phyloP scores from a whole-genome alignment of 2,888 invertebrate species.

The Molorchus minor region DNA sequence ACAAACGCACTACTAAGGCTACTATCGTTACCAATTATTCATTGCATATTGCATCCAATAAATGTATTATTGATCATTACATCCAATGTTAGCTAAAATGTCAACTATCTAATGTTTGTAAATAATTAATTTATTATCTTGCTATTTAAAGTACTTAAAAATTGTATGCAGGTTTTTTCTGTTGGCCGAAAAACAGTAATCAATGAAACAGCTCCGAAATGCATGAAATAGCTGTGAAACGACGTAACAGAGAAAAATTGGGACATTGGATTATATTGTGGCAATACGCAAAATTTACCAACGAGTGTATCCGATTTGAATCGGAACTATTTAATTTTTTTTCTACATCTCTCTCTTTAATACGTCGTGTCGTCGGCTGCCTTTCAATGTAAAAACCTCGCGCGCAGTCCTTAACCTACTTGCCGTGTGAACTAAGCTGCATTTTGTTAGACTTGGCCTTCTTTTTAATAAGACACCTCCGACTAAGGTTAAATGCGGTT shows the following conservation, averaged over 20 bases:
- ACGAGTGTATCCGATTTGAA: constrained; percentile 40
- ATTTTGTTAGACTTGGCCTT: constrained; percentile 61
- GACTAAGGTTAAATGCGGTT: constrained; percentile 45
- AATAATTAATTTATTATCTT: too few species aligned
- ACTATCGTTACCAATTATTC: too few species aligned
- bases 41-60: too few species aligned
- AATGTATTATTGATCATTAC: too few species aligned
- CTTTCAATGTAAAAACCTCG: constrained; percentile 58
- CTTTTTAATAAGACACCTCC: constrained; percentile 50
- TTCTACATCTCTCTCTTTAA: constrained; percentile 47
- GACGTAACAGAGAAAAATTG: constrained; percentile 37
- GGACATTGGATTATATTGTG: constrained; percentile 46
- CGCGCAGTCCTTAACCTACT: constrained; percentile 61
- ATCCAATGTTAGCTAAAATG: too few species aligned
- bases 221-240: constrained; percentile 8
- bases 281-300: constrained; percentile 53
- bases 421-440: constrained; percentile 60
- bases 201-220: constrained; percentile 1
- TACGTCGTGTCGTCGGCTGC: constrained; percentile 47
- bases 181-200: background rate
- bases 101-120: too few species aligned
- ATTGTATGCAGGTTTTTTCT: background rate
- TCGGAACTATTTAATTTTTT: constrained; percentile 41
- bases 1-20: too few species aligned
- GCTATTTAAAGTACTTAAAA: too few species aligned